phyloP scores from a whole-genome alignment of 2,888 invertebrate species.

The Drosophila mimica region DNA sequence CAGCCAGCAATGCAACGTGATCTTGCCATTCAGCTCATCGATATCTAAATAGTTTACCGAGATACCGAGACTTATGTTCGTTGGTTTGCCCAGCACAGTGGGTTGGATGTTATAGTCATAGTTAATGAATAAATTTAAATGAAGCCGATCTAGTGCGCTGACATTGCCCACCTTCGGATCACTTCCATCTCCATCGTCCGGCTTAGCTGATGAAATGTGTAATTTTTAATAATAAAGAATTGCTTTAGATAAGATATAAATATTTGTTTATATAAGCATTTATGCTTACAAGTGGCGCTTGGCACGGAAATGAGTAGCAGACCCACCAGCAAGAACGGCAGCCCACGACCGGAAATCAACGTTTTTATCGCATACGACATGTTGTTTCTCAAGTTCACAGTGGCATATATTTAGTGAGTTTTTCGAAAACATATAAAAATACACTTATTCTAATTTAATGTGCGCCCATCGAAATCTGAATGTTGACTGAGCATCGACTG shows the following conservation, averaged over 20 bases:
- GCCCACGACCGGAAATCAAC: constrained; percentile 75
- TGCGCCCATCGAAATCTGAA: constrained; percentile 46
- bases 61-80: constrained; percentile 85
- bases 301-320: constrained; percentile 60
- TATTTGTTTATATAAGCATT: neutral
- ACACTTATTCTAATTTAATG: constrained; percentile 39
- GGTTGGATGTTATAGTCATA: constrained; percentile 84
- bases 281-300: constrained; percentile 70
- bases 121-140: constrained; percentile 86
- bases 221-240: neutral
- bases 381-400: constrained; percentile 60
- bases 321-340: constrained; percentile 41
- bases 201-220: constrained; percentile 18
- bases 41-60: constrained; percentile 88
- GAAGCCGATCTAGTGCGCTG: constrained; percentile 69
- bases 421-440: constrained; percentile 4
- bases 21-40: constrained; percentile 87
- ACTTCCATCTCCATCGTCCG: constrained; percentile 4
- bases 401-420: constrained; percentile 12
- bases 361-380: constrained; percentile 74
- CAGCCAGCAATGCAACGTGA: constrained; percentile 88
- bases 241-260: neutral
- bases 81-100: constrained; percentile 70
- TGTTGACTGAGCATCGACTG: constrained; percentile 57
- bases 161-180: constrained; percentile 47